phyloP scores from a whole-genome alignment of 2,113 vertebrate genomes.

The Ptilonorhynchus violaceus region DNA sequence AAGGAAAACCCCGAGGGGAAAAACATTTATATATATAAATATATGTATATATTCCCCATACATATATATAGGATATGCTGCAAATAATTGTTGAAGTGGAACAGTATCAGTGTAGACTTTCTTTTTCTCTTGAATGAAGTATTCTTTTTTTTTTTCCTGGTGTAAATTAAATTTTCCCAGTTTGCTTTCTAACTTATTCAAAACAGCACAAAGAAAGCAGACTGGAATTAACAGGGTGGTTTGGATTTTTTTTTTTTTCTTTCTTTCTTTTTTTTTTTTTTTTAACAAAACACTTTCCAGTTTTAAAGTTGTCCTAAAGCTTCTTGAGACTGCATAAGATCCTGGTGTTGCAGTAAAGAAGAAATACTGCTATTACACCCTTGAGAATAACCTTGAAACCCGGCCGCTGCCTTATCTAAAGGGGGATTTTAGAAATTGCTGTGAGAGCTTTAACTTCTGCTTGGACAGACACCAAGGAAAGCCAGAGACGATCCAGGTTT shows the following conservation, averaged over 20 bases:
- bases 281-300: neutral
- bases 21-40: neutral
- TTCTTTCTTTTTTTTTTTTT: neutral
- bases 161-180: constrained; percentile 60
- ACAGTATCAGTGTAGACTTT: neutral
- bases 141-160: neutral
- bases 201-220: constrained; percentile 34
- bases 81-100: constrained; percentile 55
- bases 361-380: constrained; percentile 48
- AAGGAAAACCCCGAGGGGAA: constrained; percentile 43
- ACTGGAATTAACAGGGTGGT: constrained; percentile 3
- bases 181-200: constrained; percentile 55
- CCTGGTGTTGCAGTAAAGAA: constrained; percentile 7
- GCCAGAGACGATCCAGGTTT: constrained; percentile 39
- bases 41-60: neutral
- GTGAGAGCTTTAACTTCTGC: constrained; percentile 50
- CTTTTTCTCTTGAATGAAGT: neutral
- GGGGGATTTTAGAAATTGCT: constrained; percentile 18
- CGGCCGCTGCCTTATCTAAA: constrained; percentile 31
- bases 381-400: constrained; percentile 52
- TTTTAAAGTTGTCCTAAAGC: neutral
- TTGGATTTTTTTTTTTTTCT: neutral
- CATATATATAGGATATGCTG: constrained; percentile 15
- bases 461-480: constrained; percentile 51
- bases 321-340: constrained; percentile 18